A percentile compares a stretch with the other conserved stretches of the same genome.
Evolutionary conservation across 2,113 vertebrate species (phyloP).

Genomic region (Alouatta palliata): DNA sequence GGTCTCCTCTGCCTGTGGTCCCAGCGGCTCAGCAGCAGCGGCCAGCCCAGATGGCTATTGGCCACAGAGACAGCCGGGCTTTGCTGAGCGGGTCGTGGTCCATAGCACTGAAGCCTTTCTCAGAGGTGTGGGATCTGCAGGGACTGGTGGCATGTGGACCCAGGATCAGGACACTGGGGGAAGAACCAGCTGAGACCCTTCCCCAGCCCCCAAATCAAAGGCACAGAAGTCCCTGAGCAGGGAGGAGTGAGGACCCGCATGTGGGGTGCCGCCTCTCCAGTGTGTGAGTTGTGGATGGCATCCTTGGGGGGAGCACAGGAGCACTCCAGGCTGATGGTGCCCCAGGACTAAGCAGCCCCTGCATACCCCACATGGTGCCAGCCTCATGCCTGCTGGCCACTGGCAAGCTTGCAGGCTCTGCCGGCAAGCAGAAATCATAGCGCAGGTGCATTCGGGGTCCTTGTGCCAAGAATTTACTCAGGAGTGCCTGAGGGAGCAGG

Average conservation of each 20-base stretch:
- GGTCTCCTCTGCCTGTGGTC: neutral
- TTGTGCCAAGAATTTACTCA: neutral
- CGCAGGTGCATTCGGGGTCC: neutral
- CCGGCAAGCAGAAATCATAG: neutral
- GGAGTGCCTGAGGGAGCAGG: neutral
- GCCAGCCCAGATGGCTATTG: accelerated
- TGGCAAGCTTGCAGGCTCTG: neutral
- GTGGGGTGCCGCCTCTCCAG: neutral
- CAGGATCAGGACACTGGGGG: neutral
- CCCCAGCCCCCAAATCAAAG: neutral
- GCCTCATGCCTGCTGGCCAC: neutral
- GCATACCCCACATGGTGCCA: neutral
- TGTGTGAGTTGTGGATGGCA: neutral
- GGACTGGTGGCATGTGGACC: neutral
- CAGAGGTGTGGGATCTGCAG: neutral
- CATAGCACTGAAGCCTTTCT: neutral
- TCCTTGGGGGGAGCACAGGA: neutral
- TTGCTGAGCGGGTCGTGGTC: neutral
- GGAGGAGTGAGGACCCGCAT: neutral
- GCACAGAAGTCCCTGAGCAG: neutral
- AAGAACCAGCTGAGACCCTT: neutral
- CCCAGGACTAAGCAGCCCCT: neutral
- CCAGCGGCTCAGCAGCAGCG: too few species aligned
- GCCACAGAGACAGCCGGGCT: neutral
- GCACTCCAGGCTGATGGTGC: neutral